These are phyloP conservation scores for Acyrthosiphon pisum DNA, from an alignment of 1,140 invertebrate species.

Conservation along the genomic window DNA sequence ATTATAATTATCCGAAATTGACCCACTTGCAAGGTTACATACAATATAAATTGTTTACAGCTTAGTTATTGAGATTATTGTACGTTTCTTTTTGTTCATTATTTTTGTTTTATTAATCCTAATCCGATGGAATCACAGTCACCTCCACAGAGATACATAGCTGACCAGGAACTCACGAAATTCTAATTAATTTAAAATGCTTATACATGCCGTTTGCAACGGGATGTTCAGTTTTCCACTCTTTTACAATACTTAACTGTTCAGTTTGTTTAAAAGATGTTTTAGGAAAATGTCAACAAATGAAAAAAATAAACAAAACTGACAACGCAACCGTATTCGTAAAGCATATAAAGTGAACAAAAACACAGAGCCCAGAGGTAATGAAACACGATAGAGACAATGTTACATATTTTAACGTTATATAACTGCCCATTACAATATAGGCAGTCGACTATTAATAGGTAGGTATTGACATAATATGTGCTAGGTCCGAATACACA, in stretches of 20 bases:
- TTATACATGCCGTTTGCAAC: background rate
- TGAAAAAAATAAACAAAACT: background rate
- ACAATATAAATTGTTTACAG: background rate
- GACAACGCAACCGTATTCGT: background rate
- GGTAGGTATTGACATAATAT: background rate
- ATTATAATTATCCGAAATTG: slow-evolving; percentile 5
- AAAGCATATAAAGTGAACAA: background rate
- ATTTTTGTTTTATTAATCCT: background rate
- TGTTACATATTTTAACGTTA: background rate
- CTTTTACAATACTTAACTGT: background rate
- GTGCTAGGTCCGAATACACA: background rate
- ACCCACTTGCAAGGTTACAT: background rate
- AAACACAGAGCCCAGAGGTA: background rate
- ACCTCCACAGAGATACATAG: background rate
- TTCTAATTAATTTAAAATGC: slow-evolving; percentile 22
- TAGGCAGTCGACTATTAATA: background rate
- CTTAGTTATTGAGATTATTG: background rate
- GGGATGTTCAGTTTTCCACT: background rate
- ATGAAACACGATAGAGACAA: background rate
- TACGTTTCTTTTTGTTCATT: background rate
- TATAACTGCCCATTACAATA: background rate
- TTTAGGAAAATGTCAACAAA: background rate
- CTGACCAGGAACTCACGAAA: background rate
- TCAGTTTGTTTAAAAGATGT: background rate
- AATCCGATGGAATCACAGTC: background rate